phyloP scores from a whole-genome alignment of 2,888 invertebrate genomes.

The Aporophyla nigra region DNA sequence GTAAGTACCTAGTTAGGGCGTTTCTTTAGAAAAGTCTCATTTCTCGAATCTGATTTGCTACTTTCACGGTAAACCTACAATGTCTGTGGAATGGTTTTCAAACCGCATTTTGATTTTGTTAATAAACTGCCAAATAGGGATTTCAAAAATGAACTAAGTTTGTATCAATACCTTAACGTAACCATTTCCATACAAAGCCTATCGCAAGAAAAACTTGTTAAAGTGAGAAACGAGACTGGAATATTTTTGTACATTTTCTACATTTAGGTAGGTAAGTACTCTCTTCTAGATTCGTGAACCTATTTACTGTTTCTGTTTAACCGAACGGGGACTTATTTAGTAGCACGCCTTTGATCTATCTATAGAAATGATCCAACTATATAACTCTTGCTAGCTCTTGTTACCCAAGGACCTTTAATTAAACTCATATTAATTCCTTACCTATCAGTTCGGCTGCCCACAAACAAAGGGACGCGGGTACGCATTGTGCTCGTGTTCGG shows the following conservation, averaged over 20 bases:
- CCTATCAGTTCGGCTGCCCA: slow-evolving; percentile 15
- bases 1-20: slow-evolving; percentile 34
- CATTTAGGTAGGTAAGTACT: neutral
- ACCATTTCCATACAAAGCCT: neutral
- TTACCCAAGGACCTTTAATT: slow-evolving; percentile 14
- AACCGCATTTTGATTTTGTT: neutral
- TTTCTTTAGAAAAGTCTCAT: slow-evolving; percentile 30
- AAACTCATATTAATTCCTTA: slow-evolving; percentile 38
- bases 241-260: neutral
- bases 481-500: slow-evolving; percentile 39
- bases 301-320: neutral
- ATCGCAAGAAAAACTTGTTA: neutral
- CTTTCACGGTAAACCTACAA: neutral
- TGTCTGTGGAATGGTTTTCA: neutral
- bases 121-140: neutral
- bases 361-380: neutral
- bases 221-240: neutral
- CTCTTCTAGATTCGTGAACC: neutral
- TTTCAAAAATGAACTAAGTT: neutral
- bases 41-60: slow-evolving; percentile 1
- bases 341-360: neutral
- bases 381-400: neutral
- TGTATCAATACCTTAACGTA: neutral
- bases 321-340: neutral
- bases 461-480: slow-evolving; percentile 41